Evolutionary conservation across 2,113 vertebrate genomes (phyloP), one percentile per base, ranked within the genome.

Genomic region (Macroglossus sobrinus): DNA sequence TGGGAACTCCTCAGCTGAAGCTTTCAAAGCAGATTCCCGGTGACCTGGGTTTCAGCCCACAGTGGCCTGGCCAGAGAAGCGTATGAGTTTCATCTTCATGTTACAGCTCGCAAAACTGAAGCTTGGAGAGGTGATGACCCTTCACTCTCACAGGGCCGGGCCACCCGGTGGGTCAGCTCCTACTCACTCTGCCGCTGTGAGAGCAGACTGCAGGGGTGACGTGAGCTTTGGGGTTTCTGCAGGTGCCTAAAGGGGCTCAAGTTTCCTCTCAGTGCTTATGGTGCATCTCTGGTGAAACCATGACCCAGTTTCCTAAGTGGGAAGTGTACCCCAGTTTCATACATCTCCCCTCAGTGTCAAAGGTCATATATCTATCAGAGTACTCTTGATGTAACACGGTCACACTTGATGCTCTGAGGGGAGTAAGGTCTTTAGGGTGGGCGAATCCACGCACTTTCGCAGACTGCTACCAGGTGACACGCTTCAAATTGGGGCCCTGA

Each of bases 191-290:
- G 0, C 7, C 16, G 26, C 79, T 26, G 1, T 28, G 47, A 64
- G 5, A 0, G 8, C 7, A 61, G 2, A n/a, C 1, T 7, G 2
- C 12, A 3, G 72, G 30, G 43, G 24, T 69, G 38, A 66, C 1
- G 1, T 74, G 64, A 88, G 28, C 24, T 19, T 40, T 50, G 38
- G 53, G 30, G n/a, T 80, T 30, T 59, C 19, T 45, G 12, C n/a
- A 61, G 21, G 16, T 79, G 15, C 68, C 64, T 66, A 33, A 63
- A 84, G 57, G 13, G 22, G 43, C 16, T 4, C 22, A 57, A 1
- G 35, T 69, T 68, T 96, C 85, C 61, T 69, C 61, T 71, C 76
- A 38, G 21, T 92, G 38, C 33, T 55, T 50, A 2, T 35, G 28
- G 7, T 15, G 16, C 5, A 40, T 80, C 45, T 63, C 61, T 76